Conservation (phyloP, 2,888 invertebrate species). For the Netelia fuscicornis region DNA sequence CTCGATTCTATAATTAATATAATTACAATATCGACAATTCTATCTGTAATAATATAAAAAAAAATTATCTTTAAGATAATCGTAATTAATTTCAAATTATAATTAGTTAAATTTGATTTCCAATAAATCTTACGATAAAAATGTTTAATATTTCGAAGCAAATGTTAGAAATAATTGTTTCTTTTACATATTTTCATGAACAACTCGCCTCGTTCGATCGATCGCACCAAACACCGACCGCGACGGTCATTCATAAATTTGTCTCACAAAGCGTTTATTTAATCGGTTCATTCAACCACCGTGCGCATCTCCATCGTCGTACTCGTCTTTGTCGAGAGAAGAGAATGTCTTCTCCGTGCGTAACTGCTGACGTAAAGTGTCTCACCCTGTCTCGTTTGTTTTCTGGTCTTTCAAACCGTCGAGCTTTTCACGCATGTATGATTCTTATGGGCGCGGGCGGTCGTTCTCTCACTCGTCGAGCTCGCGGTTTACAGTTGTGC, state of each 20-base stretch:
- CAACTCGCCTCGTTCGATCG: neutral
- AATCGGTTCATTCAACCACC: conserved; percentile 9
- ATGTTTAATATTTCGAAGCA: no score
- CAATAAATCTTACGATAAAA: no score
- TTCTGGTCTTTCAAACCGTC: conserved; percentile 53
- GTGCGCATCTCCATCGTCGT: conserved; percentile 61
- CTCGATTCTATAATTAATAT: neutral
- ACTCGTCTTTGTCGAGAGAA: conserved; percentile 44
- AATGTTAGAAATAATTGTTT: no score
- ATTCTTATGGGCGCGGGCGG: conserved; percentile 64
- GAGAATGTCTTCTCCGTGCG: conserved; percentile 32
- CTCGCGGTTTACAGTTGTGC: conserved; percentile 17
- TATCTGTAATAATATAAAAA: no score
- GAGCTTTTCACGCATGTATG: conserved; percentile 29
- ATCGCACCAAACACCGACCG: neutral
- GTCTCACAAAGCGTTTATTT: conserved; percentile 37
- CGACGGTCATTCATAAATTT: conserved; percentile 61
- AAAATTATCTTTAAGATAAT: no score
- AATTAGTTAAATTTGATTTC: no score
- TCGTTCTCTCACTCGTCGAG: conserved; percentile 20
- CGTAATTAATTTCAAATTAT: no score
- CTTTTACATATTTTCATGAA: no score
- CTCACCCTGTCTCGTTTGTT: conserved; percentile 66
- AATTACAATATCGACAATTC: no score
- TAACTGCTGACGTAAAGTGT: conserved; percentile 63